phyloP scores from a whole-genome alignment of 2,113 vertebrate species.

The Oreochromis tanganicae region DNA sequence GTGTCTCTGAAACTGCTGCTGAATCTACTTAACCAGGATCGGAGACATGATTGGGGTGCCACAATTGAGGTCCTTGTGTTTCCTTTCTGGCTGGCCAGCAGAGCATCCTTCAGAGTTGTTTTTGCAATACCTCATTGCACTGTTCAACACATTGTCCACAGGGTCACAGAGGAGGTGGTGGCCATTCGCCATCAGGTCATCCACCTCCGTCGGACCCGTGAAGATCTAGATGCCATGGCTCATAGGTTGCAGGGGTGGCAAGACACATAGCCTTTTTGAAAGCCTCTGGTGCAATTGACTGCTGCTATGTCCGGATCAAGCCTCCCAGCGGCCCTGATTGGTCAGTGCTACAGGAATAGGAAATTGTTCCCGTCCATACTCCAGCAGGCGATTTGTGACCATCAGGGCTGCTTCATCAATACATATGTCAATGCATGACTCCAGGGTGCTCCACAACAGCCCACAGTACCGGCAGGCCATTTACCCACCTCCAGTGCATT shows the following conservation, averaged over 20 bases:
- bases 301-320: background rate
- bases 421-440: background rate
- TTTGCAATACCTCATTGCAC: background rate
- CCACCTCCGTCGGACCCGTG: accelerated
- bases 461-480: accelerated
- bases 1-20: accelerated
- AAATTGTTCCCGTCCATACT: background rate
- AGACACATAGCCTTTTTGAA: too few species aligned
- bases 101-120: accelerated
- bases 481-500: background rate
- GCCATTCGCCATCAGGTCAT: accelerated
- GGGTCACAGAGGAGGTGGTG: background rate
- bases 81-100: accelerated
- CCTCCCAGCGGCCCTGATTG: background rate
- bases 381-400: background rate
- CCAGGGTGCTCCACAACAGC: accelerated
- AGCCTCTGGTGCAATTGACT: too few species aligned
- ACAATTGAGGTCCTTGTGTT: background rate
- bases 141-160: accelerated
- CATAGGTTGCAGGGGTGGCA: background rate
- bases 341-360: background rate
- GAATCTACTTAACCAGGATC: background rate
- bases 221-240: background rate
- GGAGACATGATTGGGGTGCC: accelerated
- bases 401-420: background rate